A percentile compares a stretch with the other conserved stretches of the same genome.
These are phyloP conservation scores for Helicoverpa armigera DNA, from an alignment of 1,140 invertebrate genomes.

Conservation along the genomic window DNA sequence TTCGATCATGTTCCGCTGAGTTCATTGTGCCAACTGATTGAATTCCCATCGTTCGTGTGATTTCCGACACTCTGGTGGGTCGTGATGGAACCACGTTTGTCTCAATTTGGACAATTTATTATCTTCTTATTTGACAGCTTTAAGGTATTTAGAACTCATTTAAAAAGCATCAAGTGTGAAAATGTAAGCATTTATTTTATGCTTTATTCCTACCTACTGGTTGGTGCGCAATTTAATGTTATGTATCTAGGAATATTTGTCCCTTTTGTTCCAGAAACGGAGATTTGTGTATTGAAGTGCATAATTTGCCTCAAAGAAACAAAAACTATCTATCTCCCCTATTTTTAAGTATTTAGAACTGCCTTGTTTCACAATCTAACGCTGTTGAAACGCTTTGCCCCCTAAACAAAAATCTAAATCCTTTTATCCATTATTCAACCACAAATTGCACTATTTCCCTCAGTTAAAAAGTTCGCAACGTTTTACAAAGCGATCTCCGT, in stretches of 20 bases:
- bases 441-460: neutral
- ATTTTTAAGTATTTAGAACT: too few species aligned
- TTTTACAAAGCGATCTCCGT: neutral
- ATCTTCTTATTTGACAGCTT: neutral
- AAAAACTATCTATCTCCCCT: too few species aligned
- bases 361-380: too few species aligned
- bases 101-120: neutral
- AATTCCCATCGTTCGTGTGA: constrained; percentile 3
- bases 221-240: too few species aligned
- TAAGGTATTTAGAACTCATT: neutral
- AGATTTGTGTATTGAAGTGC: too few species aligned
- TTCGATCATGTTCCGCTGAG: constrained; percentile 17
- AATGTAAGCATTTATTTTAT: neutral
- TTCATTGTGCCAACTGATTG: constrained; percentile 26
- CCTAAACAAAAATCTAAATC: too few species aligned
- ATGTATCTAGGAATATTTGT: too few species aligned
- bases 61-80: neutral
- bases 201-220: too few species aligned
- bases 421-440: too few species aligned
- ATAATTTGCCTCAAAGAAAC: too few species aligned
- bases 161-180: neutral
- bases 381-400: too few species aligned
- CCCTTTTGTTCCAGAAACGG: too few species aligned
- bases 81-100: neutral
- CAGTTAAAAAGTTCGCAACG: neutral